Percentiles rank a stretch among this genome's conserved stretches.
These are phyloP conservation scores for Ectemnius cavifrons DNA, from an alignment of 2,888 invertebrate species.

Conservation along the genomic window DNA sequence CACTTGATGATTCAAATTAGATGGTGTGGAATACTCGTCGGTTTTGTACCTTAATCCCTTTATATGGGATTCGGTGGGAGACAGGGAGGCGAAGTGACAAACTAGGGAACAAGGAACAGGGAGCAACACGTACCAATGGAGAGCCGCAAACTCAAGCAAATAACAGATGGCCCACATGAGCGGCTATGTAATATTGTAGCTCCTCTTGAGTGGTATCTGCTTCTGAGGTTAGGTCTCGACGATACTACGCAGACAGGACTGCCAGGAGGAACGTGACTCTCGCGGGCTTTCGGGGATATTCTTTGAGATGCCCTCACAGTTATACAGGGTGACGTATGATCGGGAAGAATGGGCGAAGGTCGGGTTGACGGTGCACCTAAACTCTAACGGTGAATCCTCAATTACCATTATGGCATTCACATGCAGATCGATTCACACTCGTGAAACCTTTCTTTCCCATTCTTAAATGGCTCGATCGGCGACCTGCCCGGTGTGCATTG, in stretches of 20 bases:
- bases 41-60: slow-evolving; percentile 2
- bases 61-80: slow-evolving; percentile 33
- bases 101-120: too few species aligned
- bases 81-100: too few species aligned
- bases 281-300: slow-evolving; percentile 52
- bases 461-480: slow-evolving; percentile 68
- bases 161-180: slow-evolving; percentile 55
- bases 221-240: slow-evolving; percentile 49
- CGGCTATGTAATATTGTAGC: slow-evolving; percentile 58
- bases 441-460: slow-evolving; percentile 36
- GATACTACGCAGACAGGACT: slow-evolving; percentile 15
- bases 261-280: slow-evolving; percentile 66
- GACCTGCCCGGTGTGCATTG: slow-evolving; percentile 46
- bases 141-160: slow-evolving; percentile 26
- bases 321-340: slow-evolving; percentile 12
- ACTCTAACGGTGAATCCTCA: slow-evolving; percentile 73
- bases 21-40: too few species aligned
- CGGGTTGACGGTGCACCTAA: background rate
- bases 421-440: slow-evolving; percentile 75
- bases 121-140: background rate
- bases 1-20: slow-evolving; percentile 1
- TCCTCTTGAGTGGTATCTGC: slow-evolving; percentile 61
- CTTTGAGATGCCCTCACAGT: slow-evolving; percentile 48
- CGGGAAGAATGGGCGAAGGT: slow-evolving; percentile 31
- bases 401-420: slow-evolving; percentile 74